phyloP scores from a whole-genome alignment of 2,797 vertebrate genomes.

The Myotis myotis region DNA sequence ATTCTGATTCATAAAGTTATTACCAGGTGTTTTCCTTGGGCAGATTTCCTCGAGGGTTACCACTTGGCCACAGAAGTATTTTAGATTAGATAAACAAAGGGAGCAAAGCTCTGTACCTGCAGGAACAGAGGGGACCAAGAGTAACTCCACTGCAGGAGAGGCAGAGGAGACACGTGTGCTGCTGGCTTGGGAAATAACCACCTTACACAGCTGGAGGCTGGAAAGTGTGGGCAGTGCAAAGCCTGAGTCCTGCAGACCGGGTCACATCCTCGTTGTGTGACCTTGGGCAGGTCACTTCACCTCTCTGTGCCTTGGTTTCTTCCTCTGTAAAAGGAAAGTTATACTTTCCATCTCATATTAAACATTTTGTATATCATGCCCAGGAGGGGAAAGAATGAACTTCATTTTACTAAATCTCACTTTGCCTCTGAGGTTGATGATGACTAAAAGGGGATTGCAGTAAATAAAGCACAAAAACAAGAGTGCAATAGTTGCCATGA shows the following conservation, averaged over 20 bases:
- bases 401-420: not conserved
- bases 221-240: not conserved
- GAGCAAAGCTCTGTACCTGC: not conserved
- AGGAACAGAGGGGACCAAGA: not conserved
- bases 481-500: not conserved
- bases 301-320: not conserved
- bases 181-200: not conserved
- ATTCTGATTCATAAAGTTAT: not conserved
- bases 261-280: not conserved
- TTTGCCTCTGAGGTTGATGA: not conserved
- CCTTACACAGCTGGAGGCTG: not conserved
- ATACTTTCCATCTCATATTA: not conserved
- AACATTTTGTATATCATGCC: not conserved
- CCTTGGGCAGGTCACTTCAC: not conserved
- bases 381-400: not conserved
- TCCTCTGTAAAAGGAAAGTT: not conserved
- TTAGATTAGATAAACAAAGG: conserved; percentile 44
- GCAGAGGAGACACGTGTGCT: not conserved
- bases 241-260: not conserved
- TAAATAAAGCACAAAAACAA: not conserved
- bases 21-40: not conserved
- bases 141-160: not conserved
- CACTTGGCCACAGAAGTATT: not conserved
- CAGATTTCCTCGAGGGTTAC: not conserved
- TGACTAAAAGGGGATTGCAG: not conserved